Conservation (phyloP, 2,888 invertebrate genomes). For the Ophion costatus region DNA sequence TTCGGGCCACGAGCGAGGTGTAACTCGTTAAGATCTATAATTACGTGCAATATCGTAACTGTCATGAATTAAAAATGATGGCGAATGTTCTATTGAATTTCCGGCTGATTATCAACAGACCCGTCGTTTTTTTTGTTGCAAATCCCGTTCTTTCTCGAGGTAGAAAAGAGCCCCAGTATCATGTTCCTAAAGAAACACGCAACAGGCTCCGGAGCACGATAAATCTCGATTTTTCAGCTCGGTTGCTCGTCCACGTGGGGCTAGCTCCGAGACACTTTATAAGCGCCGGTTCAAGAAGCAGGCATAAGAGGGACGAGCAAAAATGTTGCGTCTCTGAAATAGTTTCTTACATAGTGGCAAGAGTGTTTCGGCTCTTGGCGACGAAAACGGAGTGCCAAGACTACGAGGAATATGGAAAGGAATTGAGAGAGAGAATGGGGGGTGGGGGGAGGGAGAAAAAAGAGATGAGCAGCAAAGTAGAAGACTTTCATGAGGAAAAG, state of each 20-base stretch:
- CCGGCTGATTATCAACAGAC: too few species aligned
- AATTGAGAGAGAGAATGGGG: not conserved
- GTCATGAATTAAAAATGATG: too few species aligned
- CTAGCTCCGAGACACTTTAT: not conserved
- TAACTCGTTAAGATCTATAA: too few species aligned
- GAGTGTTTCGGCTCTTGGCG: conserved; percentile 26
- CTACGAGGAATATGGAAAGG: conserved; percentile 6
- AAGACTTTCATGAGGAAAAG: conserved; percentile 30
- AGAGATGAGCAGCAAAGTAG: conserved; percentile 47
- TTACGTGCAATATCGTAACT: too few species aligned
- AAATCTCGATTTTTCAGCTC: not conserved
- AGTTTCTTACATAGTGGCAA: conserved; percentile 47
- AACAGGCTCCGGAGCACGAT: too few species aligned
- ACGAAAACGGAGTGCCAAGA: conserved; percentile 34
- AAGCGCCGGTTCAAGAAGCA: conserved; percentile 10
- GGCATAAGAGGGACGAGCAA: not conserved
- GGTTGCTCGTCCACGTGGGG: not conserved
- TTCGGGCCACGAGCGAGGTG: too few species aligned
- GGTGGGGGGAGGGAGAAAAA: conserved; percentile 36
- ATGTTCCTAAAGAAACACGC: too few species aligned
- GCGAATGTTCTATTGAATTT: too few species aligned
- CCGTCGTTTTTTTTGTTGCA: too few species aligned
- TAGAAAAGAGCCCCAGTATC: too few species aligned
- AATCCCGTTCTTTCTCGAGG: too few species aligned
- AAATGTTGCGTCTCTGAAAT: conserved; percentile 34